These are phyloP conservation scores for Coboldia fuscipes DNA, from an alignment of 1,140 invertebrate species.

Conservation along the genomic window DNA sequence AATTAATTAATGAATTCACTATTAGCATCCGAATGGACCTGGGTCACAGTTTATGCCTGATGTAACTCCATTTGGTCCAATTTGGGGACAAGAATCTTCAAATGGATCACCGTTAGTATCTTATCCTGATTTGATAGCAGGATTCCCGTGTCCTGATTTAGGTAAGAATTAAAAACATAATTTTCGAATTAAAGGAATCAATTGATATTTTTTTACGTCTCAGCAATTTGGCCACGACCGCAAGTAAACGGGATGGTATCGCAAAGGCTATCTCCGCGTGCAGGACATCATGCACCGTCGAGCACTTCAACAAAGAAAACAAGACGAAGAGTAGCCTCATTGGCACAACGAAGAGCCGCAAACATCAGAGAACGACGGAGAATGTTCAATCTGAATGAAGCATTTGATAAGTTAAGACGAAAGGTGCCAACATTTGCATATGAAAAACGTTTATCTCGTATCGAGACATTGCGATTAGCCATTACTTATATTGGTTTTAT, in stretches of 20 bases:
- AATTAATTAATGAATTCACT: slow-evolving; percentile 9
- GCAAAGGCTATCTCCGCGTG: slow-evolving; percentile 7
- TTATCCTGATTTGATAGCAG: slow-evolving; percentile 29
- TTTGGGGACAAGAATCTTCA: slow-evolving; percentile 15
- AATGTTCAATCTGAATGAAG: slow-evolving; percentile 96
- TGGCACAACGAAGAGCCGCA: slow-evolving; percentile 75
- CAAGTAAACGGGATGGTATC: slow-evolving; percentile 14
- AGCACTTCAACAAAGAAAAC: slow-evolving; percentile 40
- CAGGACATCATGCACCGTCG: slow-evolving; percentile 3
- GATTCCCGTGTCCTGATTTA: slow-evolving; percentile 28
- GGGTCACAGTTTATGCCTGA: slow-evolving; percentile 19
- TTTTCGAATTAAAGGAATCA: not conserved
- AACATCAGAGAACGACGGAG: slow-evolving; percentile 84
- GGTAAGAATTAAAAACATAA: slow-evolving; percentile 14
- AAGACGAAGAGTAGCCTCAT: slow-evolving; percentile 65
- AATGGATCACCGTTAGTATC: slow-evolving; percentile 19
- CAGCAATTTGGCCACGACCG: slow-evolving; percentile 23
- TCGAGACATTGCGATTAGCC: slow-evolving; percentile 88
- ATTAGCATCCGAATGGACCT: slow-evolving; percentile 11
- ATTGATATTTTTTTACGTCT: not conserved
- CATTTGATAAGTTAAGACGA: slow-evolving; percentile 78
- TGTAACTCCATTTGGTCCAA: slow-evolving; percentile 16
- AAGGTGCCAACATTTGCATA: slow-evolving; percentile 97
- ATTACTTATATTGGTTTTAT: slow-evolving; percentile 98
- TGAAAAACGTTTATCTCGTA: slow-evolving; percentile 91